Percentiles rank a stretch among this genome's conserved stretches.
Conservation (phyloP, 1,140 invertebrate species). For the Calephelis nemesis region DNA sequence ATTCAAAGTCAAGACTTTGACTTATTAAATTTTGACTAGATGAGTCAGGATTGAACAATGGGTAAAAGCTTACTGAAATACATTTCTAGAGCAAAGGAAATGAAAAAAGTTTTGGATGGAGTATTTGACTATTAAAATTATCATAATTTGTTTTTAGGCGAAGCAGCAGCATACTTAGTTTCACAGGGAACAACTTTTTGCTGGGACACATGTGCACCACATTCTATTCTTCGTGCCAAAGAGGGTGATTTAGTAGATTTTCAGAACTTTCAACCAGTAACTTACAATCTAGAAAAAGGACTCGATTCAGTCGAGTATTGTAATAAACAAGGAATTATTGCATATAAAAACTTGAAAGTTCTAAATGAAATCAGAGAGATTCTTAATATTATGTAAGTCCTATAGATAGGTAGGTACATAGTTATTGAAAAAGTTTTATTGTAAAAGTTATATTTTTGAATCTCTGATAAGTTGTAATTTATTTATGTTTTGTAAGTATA, state of each 20-base stretch:
- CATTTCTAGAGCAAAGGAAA: too few relatives aligned
- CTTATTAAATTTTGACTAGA: too few relatives aligned
- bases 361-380: slow-evolving; percentile 46
- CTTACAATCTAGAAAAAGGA: slow-evolving; percentile 50
- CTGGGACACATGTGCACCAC: slow-evolving; percentile 93
- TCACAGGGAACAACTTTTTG: slow-evolving; percentile 89
- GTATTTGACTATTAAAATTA: too few relatives aligned
- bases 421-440: too few relatives aligned
- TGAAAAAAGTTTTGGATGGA: too few relatives aligned
- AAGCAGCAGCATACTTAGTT: slow-evolving; percentile 88
- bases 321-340: slow-evolving; percentile 62
- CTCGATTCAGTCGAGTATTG: slow-evolving; percentile 50
- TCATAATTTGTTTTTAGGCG: slow-evolving; percentile 55
- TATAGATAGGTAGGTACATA: not conserved
- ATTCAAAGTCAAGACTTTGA: too few relatives aligned
- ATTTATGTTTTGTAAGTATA: too few relatives aligned
- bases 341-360: slow-evolving; percentile 41
- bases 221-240: slow-evolving; percentile 84
- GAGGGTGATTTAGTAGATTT: slow-evolving; percentile 54
- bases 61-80: too few relatives aligned
- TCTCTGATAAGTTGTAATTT: too few relatives aligned
- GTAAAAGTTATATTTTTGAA: too few relatives aligned
- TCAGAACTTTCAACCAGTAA: slow-evolving; percentile 38
- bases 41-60: too few relatives aligned
- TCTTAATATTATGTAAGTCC: slow-evolving; percentile 27